phyloP scores from a whole-genome alignment of 2,888 invertebrate species.

The Andrena minutula region DNA sequence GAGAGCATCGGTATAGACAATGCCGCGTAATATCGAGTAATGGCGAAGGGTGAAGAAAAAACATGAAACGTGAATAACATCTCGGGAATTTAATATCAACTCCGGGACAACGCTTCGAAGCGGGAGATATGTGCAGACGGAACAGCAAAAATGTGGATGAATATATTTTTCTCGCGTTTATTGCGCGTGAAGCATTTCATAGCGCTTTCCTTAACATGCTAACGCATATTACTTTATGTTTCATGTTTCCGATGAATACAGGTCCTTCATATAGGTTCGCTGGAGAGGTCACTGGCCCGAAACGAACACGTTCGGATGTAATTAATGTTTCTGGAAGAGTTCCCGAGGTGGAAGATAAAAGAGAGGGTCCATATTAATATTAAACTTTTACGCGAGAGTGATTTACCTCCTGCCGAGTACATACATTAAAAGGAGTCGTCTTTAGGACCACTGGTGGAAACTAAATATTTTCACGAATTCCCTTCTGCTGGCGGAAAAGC shows the following conservation, averaged over 20 bases:
- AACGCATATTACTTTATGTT: not conserved
- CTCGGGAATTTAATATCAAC: constrained; percentile 55
- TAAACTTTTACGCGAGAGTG: constrained; percentile 10
- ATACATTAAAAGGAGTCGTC: not conserved
- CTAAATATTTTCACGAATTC: not conserved
- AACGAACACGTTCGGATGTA: not conserved
- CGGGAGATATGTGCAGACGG: constrained; percentile 5
- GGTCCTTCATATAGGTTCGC: not conserved
- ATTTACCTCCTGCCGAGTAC: not conserved
- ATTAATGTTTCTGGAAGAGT: not conserved
- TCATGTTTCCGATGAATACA: not conserved
- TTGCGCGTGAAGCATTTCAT: not conserved
- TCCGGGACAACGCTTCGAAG: not conserved
- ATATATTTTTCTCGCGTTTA: constrained; percentile 30
- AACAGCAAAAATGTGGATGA: constrained; percentile 27
- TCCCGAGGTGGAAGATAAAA: not conserved
- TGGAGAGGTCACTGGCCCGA: not conserved
- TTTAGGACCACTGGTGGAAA: not conserved
- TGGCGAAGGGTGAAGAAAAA: constrained; percentile 20
- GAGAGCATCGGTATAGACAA: constrained; percentile 5
- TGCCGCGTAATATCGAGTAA: constrained; percentile 46
- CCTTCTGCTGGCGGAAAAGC: not conserved
- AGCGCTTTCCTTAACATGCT: not conserved
- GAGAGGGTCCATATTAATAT: constrained; percentile 13
- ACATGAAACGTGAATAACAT: constrained; percentile 38